Evolutionary conservation across 2,113 vertebrate genomes (phyloP), one percentile per base, ranked within the genome.

Genomic region (Cyanoramphus novaezelandiae): DNA sequence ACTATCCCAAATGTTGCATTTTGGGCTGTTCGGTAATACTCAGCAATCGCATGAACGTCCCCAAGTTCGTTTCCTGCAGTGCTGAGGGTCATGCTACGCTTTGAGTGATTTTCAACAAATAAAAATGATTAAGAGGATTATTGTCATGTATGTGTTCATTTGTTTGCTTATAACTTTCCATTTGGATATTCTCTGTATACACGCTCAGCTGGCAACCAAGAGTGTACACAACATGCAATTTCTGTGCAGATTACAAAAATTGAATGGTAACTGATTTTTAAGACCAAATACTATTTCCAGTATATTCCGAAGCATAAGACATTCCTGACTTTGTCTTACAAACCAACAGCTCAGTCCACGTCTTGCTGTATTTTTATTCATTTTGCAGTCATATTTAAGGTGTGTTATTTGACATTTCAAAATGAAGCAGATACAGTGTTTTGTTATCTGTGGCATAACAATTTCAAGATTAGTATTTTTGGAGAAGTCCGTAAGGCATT

Each of bases 81-180:
- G 63, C 53, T 84, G 64, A 90, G 29, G 49, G 78, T 90, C 57
- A n/a, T 89, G 91, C 90, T 74, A 17, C 31, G 68, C 37, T 80
- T 86, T 72, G 65, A 94, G 68, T 89, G 33, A 71, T 86, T 85
- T 89, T 92, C 55, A 93, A 80, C 70, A 90, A 93, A 87, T 92
- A 33, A 2, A 75, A 83, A 78, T 47, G 0, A 68, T 55, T 49
- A 23, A 47, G 44, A 83, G 62, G 31, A 65, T 78, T 88, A 13
- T 69, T 91, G 62, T 85, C 35, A 70, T 46, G 4, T 49, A 44
- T 43, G 11, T 10, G 7, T 90, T 79, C 50, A 50, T 80, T 68
- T 68, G 63, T 72, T 82, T 82, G 35, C 71, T 75, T 86, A 62
- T 92, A 94, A 92, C 49, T 49, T 96, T 53, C 67, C 43, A 43